phyloP scores from a whole-genome alignment of 2,888 invertebrate species.

The Noctua pronuba region DNA sequence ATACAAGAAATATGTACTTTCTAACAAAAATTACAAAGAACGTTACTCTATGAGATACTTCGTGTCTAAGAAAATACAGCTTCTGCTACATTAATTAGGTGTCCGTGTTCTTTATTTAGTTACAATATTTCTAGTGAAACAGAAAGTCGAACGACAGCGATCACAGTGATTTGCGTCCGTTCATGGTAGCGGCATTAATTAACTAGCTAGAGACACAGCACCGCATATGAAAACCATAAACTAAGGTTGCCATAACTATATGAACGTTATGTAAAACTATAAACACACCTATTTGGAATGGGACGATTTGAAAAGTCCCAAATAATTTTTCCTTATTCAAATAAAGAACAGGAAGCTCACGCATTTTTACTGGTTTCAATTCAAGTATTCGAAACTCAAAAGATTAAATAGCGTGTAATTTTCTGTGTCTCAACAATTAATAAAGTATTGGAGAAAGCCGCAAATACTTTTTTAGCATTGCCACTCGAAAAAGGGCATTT shows the following conservation, averaged over 20 bases:
- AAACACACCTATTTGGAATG: slow-evolving; percentile 15
- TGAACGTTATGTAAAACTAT: slow-evolving; percentile 9
- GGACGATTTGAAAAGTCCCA: neutral
- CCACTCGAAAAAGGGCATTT: too few relatives aligned
- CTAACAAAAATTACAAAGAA: slow-evolving; percentile 67
- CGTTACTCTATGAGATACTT: slow-evolving; percentile 34
- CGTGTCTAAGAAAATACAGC: slow-evolving; percentile 45
- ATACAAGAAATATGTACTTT: slow-evolving; percentile 66
- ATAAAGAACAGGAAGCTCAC: slow-evolving; percentile 17
- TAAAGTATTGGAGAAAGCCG: slow-evolving; percentile 22
- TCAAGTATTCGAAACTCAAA: slow-evolving; percentile 11
- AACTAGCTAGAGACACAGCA: slow-evolving; percentile 29
- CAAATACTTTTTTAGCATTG: slow-evolving; percentile 27
- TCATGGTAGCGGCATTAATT: slow-evolving; percentile 55
- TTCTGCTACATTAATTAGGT: slow-evolving; percentile 46
- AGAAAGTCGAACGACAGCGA: slow-evolving; percentile 54
- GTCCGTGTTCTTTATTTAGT: slow-evolving; percentile 47
- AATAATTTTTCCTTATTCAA: neutral
- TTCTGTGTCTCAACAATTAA: slow-evolving; percentile 9
- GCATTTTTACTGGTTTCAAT: slow-evolving; percentile 13
- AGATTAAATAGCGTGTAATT: slow-evolving; percentile 5
- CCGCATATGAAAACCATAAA: slow-evolving; percentile 31
- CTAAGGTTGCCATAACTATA: slow-evolving; percentile 25
- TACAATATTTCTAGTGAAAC: slow-evolving; percentile 57
- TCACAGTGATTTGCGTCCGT: slow-evolving; percentile 51